Percentiles rank a stretch among this genome's conserved stretches.
Evolutionary conservation across 2,113 vertebrate genomes (phyloP).

Genomic region (Syngnathoides biaculeatus): DNA sequence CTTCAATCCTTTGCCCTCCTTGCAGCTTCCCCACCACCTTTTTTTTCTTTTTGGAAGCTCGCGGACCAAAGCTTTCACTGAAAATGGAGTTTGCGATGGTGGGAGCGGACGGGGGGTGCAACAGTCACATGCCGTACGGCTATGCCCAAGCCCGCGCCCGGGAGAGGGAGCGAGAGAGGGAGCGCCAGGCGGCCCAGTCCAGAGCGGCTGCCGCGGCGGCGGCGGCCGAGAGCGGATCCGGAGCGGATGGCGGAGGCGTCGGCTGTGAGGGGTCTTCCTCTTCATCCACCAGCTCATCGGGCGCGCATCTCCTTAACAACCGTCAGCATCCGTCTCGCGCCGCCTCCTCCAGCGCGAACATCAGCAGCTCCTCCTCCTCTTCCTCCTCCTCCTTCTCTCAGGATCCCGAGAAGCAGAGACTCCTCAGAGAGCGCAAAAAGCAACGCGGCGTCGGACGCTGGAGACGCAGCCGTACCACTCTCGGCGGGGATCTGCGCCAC

Average conservation of each 20-base stretch:
- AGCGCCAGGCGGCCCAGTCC: constrained; percentile 67
- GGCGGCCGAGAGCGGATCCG: constrained; percentile 14
- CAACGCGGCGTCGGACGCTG: constrained; percentile 72
- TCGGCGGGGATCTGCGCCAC: constrained; percentile 82
- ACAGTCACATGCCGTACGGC: constrained; percentile 91
- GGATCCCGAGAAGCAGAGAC: constrained; percentile 67
- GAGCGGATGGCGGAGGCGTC: constrained; percentile 24
- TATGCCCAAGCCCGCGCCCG: constrained; percentile 83
- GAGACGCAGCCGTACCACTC: constrained; percentile 67
- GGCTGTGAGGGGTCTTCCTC: constrained; percentile 38
- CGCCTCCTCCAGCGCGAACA: constrained; percentile 68
- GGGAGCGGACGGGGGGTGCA: constrained; percentile 92
- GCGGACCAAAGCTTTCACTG: constrained; percentile 25
- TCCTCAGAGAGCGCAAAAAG: constrained; percentile 72
- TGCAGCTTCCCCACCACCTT: too few relatives aligned
- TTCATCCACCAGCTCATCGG: constrained; percentile 40
- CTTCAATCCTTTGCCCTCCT: constrained; percentile 44
- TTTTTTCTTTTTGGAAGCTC: not conserved
- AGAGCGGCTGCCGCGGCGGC: constrained; percentile 66
- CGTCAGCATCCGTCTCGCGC: constrained; percentile 80
- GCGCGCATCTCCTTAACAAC: constrained; percentile 74
- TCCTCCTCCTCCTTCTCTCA: constrained; percentile 61
- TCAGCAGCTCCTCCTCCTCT: constrained; percentile 68
- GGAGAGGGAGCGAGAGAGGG: constrained; percentile 83
- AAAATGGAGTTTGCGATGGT: constrained; percentile 98